Conservation (phyloP, 2,797 vertebrate genomes). For the Cryptoprocta ferox region DNA sequence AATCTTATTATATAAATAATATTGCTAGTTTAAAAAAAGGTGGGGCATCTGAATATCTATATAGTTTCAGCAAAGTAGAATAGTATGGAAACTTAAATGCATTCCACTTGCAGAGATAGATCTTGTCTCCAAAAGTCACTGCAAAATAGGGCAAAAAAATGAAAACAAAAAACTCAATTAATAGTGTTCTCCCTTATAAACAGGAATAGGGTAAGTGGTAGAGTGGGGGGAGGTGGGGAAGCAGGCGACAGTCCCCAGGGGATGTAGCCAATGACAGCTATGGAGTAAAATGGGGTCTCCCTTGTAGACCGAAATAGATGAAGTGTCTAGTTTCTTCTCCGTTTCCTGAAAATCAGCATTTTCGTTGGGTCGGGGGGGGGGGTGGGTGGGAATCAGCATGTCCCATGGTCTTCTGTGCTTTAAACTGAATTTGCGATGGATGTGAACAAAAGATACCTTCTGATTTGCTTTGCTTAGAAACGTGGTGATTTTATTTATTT, state of each 20-base stretch:
- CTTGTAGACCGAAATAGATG: background rate
- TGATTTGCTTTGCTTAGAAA: conserved; percentile 21
- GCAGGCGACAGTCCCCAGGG: background rate
- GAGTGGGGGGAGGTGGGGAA: background rate
- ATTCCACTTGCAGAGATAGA: conserved; percentile 39
- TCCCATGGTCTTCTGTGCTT: background rate
- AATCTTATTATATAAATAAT: conserved; percentile 26
- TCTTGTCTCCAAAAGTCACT: background rate
- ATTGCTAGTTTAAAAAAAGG: background rate
- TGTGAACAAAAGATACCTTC: background rate
- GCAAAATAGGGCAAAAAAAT: background rate
- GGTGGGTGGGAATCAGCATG: background rate
- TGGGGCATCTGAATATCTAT: background rate
- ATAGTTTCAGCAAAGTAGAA: conserved; percentile 27
- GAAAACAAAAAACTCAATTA: background rate
- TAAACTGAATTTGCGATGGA: background rate
- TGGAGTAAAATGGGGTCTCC: background rate
- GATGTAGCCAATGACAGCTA: background rate
- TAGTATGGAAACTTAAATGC: background rate
- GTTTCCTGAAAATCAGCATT: conserved; percentile 6
- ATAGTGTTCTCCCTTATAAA: background rate
- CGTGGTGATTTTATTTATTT: background rate
- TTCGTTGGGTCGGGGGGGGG: background rate
- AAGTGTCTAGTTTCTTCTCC: background rate
- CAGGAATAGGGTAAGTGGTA: background rate